Percentiles rank a stretch among this genome's conserved stretches.
Evolutionary conservation across 2,797 vertebrate species (phyloP).

Genomic region (Hirundo rustica): DNA sequence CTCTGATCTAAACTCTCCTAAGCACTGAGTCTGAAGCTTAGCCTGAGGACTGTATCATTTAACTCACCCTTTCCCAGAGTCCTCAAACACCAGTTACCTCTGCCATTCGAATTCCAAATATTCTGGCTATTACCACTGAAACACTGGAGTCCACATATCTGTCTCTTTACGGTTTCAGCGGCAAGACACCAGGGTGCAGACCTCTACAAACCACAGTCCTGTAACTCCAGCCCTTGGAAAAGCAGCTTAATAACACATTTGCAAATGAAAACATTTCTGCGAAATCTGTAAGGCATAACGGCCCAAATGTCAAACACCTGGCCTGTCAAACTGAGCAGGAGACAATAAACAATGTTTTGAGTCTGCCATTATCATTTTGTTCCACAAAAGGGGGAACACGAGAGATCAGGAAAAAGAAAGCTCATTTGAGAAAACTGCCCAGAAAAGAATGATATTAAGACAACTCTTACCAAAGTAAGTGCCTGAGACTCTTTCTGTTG

Average conservation of each 20-base stretch:
- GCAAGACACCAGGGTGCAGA: not conserved
- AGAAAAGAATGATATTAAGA: not conserved
- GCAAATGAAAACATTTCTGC: not conserved
- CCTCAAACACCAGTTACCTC: not conserved
- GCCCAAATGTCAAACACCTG: not conserved
- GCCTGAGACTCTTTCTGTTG: not conserved
- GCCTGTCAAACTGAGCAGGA: not conserved
- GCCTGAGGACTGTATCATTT: not conserved
- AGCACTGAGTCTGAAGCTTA: not conserved
- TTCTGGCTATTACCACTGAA: not conserved
- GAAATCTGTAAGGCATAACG: not conserved
- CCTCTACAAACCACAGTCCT: not conserved
- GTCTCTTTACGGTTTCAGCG: not conserved
- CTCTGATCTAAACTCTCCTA: constrained; percentile 29
- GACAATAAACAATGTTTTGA: not conserved
- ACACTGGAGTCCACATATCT: not conserved
- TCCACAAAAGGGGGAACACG: not conserved
- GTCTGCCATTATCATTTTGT: not conserved
- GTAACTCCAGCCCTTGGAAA: not conserved
- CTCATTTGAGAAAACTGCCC: not conserved
- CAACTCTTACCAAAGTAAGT: not conserved
- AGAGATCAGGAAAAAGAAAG: not conserved
- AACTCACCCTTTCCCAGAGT: not conserved
- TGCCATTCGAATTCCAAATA: not conserved
- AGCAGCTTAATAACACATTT: not conserved